These are phyloP conservation scores for Cyanistes caeruleus DNA, from an alignment of 2,113 vertebrate species.

Conservation along the genomic window DNA sequence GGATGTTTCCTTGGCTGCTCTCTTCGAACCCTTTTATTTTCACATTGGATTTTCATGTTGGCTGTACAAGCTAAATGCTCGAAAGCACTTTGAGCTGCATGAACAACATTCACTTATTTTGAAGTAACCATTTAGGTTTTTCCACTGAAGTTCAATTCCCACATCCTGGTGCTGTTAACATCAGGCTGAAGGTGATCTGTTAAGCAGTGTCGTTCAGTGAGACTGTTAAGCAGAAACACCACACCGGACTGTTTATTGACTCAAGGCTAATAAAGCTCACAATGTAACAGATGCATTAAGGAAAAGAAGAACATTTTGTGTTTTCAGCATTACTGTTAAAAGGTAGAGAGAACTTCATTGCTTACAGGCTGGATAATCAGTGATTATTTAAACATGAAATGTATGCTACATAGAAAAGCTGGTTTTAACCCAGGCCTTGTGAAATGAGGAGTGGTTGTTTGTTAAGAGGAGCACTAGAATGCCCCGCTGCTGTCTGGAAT, in stretches of 20 bases:
- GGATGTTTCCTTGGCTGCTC: background rate
- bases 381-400: background rate
- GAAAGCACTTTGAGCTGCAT: background rate
- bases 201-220: background rate
- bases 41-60: background rate
- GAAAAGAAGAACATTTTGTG: background rate
- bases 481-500: constrained; percentile 1
- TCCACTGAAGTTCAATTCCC: background rate
- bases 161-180: background rate
- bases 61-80: background rate
- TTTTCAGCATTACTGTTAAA: background rate
- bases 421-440: constrained; percentile 1
- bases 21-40: background rate
- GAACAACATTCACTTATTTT: background rate
- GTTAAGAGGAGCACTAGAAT: background rate
- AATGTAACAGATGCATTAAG: background rate
- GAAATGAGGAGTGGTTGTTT: constrained; percentile 23
- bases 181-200: background rate
- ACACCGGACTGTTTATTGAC: background rate
- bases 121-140: background rate
- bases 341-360: constrained; percentile 1
- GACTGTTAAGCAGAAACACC: background rate
- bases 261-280: background rate
- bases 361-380: background rate
- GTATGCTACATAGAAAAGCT: background rate